Percentiles rank a stretch among this genome's conserved stretches.
These are phyloP conservation scores for Recurvirostra avosetta DNA, from an alignment of 2,113 vertebrate species.

Conservation along the genomic window DNA sequence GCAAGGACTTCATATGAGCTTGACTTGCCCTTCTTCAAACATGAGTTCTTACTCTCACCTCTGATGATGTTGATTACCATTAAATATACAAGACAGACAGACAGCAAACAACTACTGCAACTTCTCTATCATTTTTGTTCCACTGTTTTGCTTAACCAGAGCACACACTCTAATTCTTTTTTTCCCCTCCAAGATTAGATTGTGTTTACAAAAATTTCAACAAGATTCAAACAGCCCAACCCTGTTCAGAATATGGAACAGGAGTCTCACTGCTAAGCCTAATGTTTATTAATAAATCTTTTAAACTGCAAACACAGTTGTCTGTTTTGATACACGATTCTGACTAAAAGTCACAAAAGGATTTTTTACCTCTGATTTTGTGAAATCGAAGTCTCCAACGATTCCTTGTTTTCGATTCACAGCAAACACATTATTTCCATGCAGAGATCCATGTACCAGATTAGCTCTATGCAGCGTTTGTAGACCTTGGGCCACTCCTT, in stretches of 20 bases:
- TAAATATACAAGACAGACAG: not conserved
- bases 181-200: not conserved
- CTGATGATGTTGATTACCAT: not conserved
- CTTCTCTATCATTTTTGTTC: not conserved
- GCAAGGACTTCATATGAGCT: not conserved
- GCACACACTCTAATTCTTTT: not conserved
- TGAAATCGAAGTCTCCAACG: slow-evolving; percentile 85
- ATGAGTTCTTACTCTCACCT: not conserved
- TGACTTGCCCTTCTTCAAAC: not conserved
- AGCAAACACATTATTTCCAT: slow-evolving; percentile 83
- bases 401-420: slow-evolving; percentile 78
- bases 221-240: not conserved
- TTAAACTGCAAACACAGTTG: not conserved
- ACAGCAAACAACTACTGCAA: not conserved
- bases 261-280: not conserved
- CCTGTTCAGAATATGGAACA: not conserved
- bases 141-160: not conserved
- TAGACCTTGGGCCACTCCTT: slow-evolving; percentile 77
- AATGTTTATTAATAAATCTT: not conserved
- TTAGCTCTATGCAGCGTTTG: slow-evolving; percentile 69
- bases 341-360: not conserved
- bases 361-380: slow-evolving; percentile 74
- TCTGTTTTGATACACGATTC: not conserved
- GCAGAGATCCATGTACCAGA: slow-evolving; percentile 78
- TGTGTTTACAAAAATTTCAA: not conserved